Base-by-base conservation (phyloP, 1,140 invertebrate species). In the Hylyphantes graminicola region DNA sequence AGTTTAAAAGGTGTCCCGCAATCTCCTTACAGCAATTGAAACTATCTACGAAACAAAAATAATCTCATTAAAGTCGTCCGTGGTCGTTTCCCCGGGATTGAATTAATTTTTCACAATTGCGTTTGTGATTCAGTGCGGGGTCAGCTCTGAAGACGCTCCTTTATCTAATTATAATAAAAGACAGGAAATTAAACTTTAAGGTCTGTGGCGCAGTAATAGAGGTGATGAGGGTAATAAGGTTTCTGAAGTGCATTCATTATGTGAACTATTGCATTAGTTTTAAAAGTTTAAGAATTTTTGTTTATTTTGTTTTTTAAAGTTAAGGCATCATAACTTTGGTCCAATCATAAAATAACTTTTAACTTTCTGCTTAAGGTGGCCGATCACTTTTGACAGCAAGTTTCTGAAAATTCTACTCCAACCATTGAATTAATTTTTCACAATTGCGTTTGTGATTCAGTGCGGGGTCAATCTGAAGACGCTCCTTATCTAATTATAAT, bases 371-470 rank as follows among this genome's bases (percentile, higher is more conserved):
- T n/a, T n/a, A n/a, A n/a, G n/a, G n/a, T n/a, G n/a, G n/a, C n/a
- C n/a, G n/a, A n/a, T n/a, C n/a, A n/a, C n/a, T n/a, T n/a, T n/a
- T n/a, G n/a, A n/a, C n/a, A n/a, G n/a, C n/a, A n/a, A n/a, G n/a
- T n/a, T n/a, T n/a, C n/a, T n/a, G n/a, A n/a, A n/a, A n/a, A n/a
- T n/a, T n/a, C n/a, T n/a, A n/a, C n/a, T n/a, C n/a, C n/a, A n/a
- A n/a, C n/a, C n/a, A 57, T 80, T 80, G 70, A 80, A 80, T 80
- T 80, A 80, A 80, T 80, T 80, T 80, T 80, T 80, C 77, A 70
- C 77, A 80, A 70, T 80, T 80, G 48, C 63, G 77, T 50, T 59
- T 70, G 53, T 70, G 35, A 35, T 35, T 35, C 35, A 35, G 35
- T 2, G 35, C 35, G 35, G 35, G 35, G 77, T 80, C 77, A 80